These are phyloP conservation scores for Machaerirhynchus nigripectus DNA, from an alignment of 2,113 vertebrate species.

Conservation along the genomic window DNA sequence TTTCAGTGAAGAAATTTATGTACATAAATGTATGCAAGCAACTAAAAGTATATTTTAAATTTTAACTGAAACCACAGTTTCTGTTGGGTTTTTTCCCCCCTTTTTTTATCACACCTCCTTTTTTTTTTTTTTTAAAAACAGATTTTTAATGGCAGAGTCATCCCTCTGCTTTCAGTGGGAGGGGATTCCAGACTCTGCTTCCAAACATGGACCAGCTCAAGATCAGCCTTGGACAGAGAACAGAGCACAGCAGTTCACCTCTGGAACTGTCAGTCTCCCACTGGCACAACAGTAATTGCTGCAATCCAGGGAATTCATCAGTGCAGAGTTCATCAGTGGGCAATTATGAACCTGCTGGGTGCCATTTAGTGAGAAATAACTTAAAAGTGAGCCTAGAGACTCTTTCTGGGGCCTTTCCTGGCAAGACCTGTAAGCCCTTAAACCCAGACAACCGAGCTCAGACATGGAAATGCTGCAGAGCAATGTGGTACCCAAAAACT, in stretches of 20 bases:
- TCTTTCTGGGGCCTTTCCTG: background rate
- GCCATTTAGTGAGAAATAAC: background rate
- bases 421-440: accelerated
- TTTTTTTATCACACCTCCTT: background rate
- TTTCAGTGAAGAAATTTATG: background rate
- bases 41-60: background rate
- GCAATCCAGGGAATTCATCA: background rate
- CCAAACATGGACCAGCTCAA: background rate
- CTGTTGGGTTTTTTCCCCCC: background rate
- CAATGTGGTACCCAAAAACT: background rate
- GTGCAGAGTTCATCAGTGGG: background rate
- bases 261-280: background rate
- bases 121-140: background rate
- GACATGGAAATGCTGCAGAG: accelerated
- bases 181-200: background rate
- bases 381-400: background rate
- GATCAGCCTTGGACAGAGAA: background rate
- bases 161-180: background rate
- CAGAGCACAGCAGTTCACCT: accelerated
- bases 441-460: accelerated
- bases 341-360: background rate
- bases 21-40: background rate
- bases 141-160: background rate
- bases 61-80: background rate
- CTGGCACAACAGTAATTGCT: background rate